A percentile compares a stretch with the other conserved stretches of the same genome.
Evolutionary conservation across 1,140 invertebrate species (phyloP).

Genomic region (Penaeus chinensis): DNA sequence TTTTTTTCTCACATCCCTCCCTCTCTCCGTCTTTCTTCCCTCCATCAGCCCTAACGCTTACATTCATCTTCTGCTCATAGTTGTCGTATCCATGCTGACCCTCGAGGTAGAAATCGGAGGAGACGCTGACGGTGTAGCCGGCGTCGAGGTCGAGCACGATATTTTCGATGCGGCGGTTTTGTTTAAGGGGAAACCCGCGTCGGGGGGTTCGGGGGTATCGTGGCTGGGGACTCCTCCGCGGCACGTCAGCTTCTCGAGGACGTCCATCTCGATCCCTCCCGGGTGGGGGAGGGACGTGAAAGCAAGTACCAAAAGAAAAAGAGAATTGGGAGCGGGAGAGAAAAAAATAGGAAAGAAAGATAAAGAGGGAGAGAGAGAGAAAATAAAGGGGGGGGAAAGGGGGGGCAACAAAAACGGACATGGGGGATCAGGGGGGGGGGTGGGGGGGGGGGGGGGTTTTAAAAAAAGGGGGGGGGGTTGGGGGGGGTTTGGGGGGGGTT

Average conservation of each 20-base stretch:
- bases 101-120: not conserved
- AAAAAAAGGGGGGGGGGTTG: too few relatives aligned
- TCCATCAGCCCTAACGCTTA: not conserved
- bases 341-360: too few relatives aligned
- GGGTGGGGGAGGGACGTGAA: not conserved
- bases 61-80: conserved; percentile 24
- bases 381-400: too few relatives aligned
- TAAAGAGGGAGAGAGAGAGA: too few relatives aligned
- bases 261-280: not conserved
- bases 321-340: too few relatives aligned
- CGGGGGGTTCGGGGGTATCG: conserved; percentile 5
- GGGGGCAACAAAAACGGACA: too few relatives aligned
- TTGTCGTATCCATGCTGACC: conserved; percentile 43
- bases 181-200: conserved; percentile 27
- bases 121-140: conserved; percentile 12
- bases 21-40: too few relatives aligned
- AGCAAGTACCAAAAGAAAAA: not conserved
- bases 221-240: conserved; percentile 15
- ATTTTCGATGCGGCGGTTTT: conserved; percentile 25
- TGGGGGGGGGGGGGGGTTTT: too few relatives aligned
- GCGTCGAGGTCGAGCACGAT: conserved; percentile 32
- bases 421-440: too few relatives aligned
- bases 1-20: too few relatives aligned
- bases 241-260: conserved; percentile 15
- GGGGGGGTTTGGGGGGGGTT: too few relatives aligned